Percentiles rank a stretch among this genome's conserved stretches.
phyloP scores from a whole-genome alignment of 1,140 invertebrate species.

The Drosophila virilis region DNA sequence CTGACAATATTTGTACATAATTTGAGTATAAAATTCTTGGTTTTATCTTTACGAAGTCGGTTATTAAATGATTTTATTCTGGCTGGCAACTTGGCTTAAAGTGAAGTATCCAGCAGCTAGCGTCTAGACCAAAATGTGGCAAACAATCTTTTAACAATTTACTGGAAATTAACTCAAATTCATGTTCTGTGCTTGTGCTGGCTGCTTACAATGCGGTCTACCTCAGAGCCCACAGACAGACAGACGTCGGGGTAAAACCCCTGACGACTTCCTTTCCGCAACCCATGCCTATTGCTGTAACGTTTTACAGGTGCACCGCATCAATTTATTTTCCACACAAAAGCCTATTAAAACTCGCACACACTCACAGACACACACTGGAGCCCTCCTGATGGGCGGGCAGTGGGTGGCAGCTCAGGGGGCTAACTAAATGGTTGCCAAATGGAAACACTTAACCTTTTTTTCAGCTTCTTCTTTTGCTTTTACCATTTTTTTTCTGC shows the following conservation, averaged over 20 bases:
- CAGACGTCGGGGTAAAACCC: constrained; percentile 15
- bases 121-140: constrained; percentile 28
- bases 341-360: constrained; percentile 79
- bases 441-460: constrained; percentile 82
- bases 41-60: too few relatives aligned
- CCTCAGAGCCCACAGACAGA: constrained; percentile 55
- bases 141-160: constrained; percentile 75
- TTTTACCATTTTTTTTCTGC: constrained; percentile 11
- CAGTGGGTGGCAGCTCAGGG: neutral
- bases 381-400: constrained; percentile 50
- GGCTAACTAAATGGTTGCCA: constrained; percentile 74
- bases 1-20: too few relatives aligned
- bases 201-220: constrained; percentile 65
- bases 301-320: constrained; percentile 78
- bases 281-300: constrained; percentile 51
- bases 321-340: constrained; percentile 82
- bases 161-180: constrained; percentile 74
- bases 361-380: constrained; percentile 60
- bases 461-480: constrained; percentile 36
- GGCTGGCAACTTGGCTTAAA: too few relatives aligned
- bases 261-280: constrained; percentile 16
- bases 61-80: too few relatives aligned
- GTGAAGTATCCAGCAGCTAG: neutral
- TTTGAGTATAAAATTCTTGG: too few relatives aligned
- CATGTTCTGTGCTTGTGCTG: constrained; percentile 9